Evolutionary conservation across 2,797 vertebrate genomes (phyloP).

Genomic region (Tokudaia tokunoshimensis): DNA sequence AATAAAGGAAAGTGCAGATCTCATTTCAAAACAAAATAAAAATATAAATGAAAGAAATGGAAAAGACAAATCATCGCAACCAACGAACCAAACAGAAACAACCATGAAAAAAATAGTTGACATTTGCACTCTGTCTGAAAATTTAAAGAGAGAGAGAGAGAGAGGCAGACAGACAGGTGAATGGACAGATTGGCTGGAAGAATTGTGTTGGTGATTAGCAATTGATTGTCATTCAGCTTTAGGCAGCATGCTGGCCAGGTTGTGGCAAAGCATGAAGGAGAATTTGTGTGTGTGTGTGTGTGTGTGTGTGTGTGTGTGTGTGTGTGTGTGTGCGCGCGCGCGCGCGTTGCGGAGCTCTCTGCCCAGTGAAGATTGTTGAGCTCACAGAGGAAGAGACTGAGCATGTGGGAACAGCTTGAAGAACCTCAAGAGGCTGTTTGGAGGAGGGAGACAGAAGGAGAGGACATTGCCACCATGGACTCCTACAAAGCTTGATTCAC

Average conservation of each 20-base stretch:
- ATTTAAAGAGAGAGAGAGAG: neutral
- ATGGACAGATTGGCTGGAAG: neutral
- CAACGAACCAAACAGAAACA: neutral
- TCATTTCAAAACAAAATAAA: neutral
- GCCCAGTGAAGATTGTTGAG: neutral
- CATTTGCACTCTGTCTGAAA: neutral
- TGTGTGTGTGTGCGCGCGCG: too few species aligned
- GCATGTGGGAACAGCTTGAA: too few species aligned
- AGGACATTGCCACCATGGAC: neutral
- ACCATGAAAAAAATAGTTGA: neutral
- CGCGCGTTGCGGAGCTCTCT: neutral
- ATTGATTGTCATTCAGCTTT: neutral
- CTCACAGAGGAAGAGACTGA: too few species aligned
- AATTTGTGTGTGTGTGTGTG: neutral
- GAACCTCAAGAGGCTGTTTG: neutral
- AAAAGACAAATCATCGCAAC: neutral
- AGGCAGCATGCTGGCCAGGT: too few species aligned
- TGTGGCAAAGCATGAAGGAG: neutral
- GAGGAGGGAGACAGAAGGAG: neutral
- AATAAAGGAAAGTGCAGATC: neutral
- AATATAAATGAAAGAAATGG: neutral
- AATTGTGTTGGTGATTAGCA: neutral
- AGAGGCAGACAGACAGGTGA: neutral
- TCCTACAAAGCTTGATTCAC: neutral
- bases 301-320: neutral